Conservation (phyloP, 2,888 invertebrate genomes). For the Digitonthophagus gazella region DNA sequence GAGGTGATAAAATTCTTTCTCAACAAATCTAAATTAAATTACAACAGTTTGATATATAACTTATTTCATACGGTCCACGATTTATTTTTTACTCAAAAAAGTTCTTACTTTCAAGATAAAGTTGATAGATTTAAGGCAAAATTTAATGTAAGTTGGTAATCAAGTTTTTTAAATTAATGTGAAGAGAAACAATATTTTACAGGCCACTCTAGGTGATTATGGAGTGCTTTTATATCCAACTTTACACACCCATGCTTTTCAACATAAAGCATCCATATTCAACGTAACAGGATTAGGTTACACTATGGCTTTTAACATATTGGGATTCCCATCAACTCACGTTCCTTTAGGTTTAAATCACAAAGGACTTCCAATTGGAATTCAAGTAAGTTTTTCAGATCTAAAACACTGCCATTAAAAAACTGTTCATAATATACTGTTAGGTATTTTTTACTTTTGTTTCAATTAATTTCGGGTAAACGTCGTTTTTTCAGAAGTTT, state of each 20-base stretch:
- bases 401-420: conserved; percentile 8
- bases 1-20: conserved; percentile 32
- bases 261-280: conserved; percentile 62
- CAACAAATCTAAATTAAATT: conserved; percentile 51
- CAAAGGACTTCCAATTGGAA: conserved; percentile 69
- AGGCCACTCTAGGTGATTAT: conserved; percentile 63
- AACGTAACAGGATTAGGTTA: conserved; percentile 62
- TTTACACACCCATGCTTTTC: conserved; percentile 62
- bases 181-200: conserved; percentile 42
- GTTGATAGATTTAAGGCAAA: conserved; percentile 47
- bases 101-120: conserved; percentile 41
- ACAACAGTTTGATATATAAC: conserved; percentile 53
- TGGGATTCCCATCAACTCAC: conserved; percentile 73
- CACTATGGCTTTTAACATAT: conserved; percentile 66
- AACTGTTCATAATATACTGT: conserved; percentile 9
- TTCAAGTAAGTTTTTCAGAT: conserved; percentile 61
- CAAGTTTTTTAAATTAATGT: neutral
- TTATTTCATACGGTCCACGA: conserved; percentile 49
- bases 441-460: conserved; percentile 56
- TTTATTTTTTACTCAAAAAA: conserved; percentile 47
- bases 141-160: conserved; percentile 47
- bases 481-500: too few relatives aligned
- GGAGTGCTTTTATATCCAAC: conserved; percentile 76
- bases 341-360: conserved; percentile 66
- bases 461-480: too few relatives aligned